Base-by-base conservation (phyloP, 1,140 invertebrate genomes). In the Thaumetopoea pityocampa region DNA sequence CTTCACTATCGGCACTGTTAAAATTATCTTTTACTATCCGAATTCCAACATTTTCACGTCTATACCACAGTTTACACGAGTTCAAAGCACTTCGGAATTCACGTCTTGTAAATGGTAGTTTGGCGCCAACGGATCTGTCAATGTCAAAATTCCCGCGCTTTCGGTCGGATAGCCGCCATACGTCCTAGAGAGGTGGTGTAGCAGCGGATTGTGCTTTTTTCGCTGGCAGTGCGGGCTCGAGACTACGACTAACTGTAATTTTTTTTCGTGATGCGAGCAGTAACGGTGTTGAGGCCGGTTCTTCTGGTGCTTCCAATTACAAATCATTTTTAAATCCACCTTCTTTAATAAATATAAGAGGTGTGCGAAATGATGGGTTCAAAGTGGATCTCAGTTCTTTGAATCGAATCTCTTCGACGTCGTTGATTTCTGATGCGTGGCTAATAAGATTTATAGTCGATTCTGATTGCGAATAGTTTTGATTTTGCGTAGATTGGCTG, bases 261-360 rank as follows among this genome's bases (percentile, higher is more conserved):
- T 82, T 69, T 82, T 82, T 79, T 76, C 69, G 73, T 69, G 70
- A 65, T 74, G 55, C 62, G 44, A 63, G 50, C 57, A 55, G 53
- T 79, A 78, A 76, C 74, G 74, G 72, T 76, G 52, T 40, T 51
- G 53, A 51, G 51, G 67, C 73, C 73, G 69, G 68, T 76, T 73
- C 53, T 66, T 55, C 62, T 63, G 57, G 57, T 62, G 67, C 67
- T 59, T 64, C 69, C n/a, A n/a, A n/a, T n/a, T n/a, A n/a, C n/a
- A n/a, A n/a, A n/a, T n/a, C n/a, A n/a, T n/a, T n/a, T n/a, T n/a
- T n/a, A n/a, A n/a, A n/a, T n/a, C n/a, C n/a, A n/a, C n/a, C n/a
- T n/a, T n/a, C n/a, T n/a, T n/a, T n/a, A n/a, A n/a, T n/a, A n/a
- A n/a, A n/a, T n/a, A n/a, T n/a, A n/a, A n/a, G n/a, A n/a, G n/a